Evolutionary conservation across 2,113 vertebrate species (phyloP).

Genomic region (Sinosuthora webbiana): DNA sequence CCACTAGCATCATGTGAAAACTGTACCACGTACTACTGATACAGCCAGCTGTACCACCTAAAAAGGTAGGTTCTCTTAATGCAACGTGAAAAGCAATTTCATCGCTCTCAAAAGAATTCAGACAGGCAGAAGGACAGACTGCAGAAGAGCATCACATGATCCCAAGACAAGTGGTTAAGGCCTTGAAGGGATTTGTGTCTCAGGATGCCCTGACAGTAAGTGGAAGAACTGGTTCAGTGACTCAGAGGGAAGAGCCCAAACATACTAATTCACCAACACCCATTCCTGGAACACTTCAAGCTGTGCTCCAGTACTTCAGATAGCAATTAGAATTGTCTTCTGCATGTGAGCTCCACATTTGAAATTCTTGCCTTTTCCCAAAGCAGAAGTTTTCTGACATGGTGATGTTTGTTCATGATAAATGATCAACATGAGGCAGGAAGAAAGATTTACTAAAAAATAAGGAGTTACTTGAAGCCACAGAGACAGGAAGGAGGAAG

Average conservation of each 20-base stretch:
- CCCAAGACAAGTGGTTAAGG: neutral
- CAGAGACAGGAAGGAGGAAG: neutral
- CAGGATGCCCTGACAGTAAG: neutral
- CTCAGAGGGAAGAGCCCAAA: neutral
- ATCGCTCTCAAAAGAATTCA: neutral
- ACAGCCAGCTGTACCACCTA: neutral
- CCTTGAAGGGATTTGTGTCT: neutral
- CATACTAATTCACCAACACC: neutral
- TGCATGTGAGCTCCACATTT: neutral
- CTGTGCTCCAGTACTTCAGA: neutral
- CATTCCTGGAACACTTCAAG: neutral
- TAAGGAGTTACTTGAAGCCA: neutral
- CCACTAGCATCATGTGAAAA: neutral
- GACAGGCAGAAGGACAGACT: neutral
- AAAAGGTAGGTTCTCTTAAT: neutral
- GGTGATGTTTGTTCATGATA: neutral
- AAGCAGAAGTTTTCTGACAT: neutral
- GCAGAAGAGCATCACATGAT: neutral
- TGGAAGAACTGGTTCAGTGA: constrained; percentile 18
- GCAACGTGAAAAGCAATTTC: neutral
- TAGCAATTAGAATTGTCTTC: neutral
- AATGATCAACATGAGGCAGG: neutral
- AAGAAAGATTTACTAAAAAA: neutral
- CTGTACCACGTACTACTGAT: neutral
- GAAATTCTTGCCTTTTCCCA: neutral